Evolutionary conservation across 2,113 vertebrate genomes (phyloP), one percentile per base, ranked within the genome.

Genomic region (Oriolus oriolus): DNA sequence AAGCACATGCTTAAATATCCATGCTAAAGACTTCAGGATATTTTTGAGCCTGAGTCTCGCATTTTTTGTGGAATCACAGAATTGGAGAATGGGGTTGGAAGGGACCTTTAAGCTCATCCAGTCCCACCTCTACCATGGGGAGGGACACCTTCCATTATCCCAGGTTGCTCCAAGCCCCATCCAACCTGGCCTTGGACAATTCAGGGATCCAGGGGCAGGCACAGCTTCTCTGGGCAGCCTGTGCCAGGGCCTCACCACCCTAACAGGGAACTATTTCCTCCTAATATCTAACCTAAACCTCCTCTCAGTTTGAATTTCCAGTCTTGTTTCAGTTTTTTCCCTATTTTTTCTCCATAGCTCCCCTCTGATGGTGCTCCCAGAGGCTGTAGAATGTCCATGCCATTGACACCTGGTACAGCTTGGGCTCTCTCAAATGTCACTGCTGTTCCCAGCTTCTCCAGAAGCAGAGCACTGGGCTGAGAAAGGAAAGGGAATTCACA

Each of bases 71-170:
- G 70, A 76, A 35, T 31, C 60, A 27, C 4, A 39, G 39, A 65
- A 64, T 6, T 0, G 1, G 7, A 39, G 39, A 60, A 35, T 53
- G 24, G 16, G 20, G 28, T 22, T 9, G 53, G 61, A 26, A 60
- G 24, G 17, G 16, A 53, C 9, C 16, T 68, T 41, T 23, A 57
- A 76, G 9, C 0, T 3, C 41, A 60, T 7, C 41, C 4, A 1
- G 10, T 60, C 0, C 28, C 44, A n/a, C 7, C 6, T 22, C 37
- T 50, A 12, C 52, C 52, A 16, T 14, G 16, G 65, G 9, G 19
- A 63, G 47, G 52, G 60, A 66, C 86, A 24, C 7, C 23, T 53
- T 1, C 33, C 39, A 8, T 44, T 10, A 0, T 6, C 52, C 69
- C 68, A 81, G 19, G 33, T 0, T 11, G 44, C 27, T 74, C 68